Conservation (phyloP, 2,797 vertebrate genomes). For the Sphaeramia orbicularis region DNA sequence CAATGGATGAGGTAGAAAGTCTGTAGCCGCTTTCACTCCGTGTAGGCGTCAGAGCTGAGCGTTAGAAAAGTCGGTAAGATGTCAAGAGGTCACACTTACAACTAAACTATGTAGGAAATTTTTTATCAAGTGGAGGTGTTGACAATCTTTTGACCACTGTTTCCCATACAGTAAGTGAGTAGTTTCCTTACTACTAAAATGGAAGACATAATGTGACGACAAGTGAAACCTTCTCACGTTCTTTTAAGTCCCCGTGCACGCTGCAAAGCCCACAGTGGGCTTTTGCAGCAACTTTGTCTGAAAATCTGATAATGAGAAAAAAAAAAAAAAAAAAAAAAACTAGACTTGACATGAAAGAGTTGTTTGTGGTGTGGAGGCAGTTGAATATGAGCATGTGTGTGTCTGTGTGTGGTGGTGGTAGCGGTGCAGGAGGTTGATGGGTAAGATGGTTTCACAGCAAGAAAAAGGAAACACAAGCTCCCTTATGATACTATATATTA, state of each 20-base stretch:
- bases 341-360: slow-evolving; percentile 35
- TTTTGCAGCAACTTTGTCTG: slow-evolving; percentile 46
- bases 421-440: neutral
- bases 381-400: slow-evolving; percentile 10
- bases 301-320: slow-evolving; percentile 26
- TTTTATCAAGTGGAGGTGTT: slow-evolving; percentile 60
- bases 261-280: slow-evolving; percentile 36
- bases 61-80: slow-evolving; percentile 24
- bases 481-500: no score
- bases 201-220: slow-evolving; percentile 44
- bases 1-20: no score
- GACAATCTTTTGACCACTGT: slow-evolving; percentile 65
- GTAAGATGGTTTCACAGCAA: neutral
- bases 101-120: slow-evolving; percentile 56
- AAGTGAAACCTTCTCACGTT: slow-evolving; percentile 72
- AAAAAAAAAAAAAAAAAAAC: slow-evolving; percentile 11
- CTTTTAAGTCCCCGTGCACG: slow-evolving; percentile 22
- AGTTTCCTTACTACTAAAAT: slow-evolving; percentile 43
- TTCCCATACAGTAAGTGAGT: slow-evolving; percentile 61
- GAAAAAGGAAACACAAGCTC: neutral
- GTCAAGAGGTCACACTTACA: slow-evolving; percentile 41
- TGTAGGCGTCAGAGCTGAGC: slow-evolving; percentile 28
- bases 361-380: slow-evolving; percentile 52
- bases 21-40: slow-evolving; percentile 9
- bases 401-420: slow-evolving; percentile 1